Percentiles rank a stretch among this genome's conserved stretches.
phyloP scores from a whole-genome alignment of 2,113 vertebrate genomes.

The Chaetodon trifascialis region DNA sequence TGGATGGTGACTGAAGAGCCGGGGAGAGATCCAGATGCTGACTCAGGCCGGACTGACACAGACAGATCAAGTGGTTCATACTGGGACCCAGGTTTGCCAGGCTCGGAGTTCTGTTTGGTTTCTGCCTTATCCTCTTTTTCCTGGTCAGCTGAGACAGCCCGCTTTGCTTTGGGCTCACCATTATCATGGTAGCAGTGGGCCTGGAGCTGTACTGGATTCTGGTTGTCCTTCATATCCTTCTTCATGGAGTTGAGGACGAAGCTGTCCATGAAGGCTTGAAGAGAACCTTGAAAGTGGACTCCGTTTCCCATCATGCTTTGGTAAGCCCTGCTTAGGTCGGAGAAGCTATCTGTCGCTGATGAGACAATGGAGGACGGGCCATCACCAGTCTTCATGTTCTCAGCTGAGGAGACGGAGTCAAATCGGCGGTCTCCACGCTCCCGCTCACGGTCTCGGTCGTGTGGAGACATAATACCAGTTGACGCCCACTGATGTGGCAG shows the following conservation, averaged over 20 bases:
- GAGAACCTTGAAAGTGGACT: slow-evolving; percentile 96
- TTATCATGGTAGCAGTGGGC: slow-evolving; percentile 85
- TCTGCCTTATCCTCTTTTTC: slow-evolving; percentile 87
- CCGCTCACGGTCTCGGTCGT: slow-evolving; percentile 80
- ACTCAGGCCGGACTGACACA: slow-evolving; percentile 93
- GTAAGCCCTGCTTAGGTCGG: slow-evolving; percentile 94
- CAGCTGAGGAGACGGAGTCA: slow-evolving; percentile 86
- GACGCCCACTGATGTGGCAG: slow-evolving; percentile 93
- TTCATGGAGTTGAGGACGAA: slow-evolving; percentile 95
- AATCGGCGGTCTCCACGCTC: slow-evolving; percentile 84
- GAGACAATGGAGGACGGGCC: slow-evolving; percentile 73
- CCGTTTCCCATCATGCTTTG: slow-evolving; percentile 94
- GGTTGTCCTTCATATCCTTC: slow-evolving; percentile 92
- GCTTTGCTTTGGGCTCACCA: slow-evolving; percentile 87
- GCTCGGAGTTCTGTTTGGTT: slow-evolving; percentile 82
- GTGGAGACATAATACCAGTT: slow-evolving; percentile 88
- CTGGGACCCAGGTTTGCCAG: slow-evolving; percentile 90
- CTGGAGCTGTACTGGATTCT: slow-evolving; percentile 76
- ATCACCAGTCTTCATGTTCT: slow-evolving; percentile 89
- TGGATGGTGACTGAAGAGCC: slow-evolving; percentile 94
- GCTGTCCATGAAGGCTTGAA: slow-evolving; percentile 98
- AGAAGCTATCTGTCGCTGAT: slow-evolving; percentile 88
- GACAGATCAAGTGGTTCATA: slow-evolving; percentile 97
- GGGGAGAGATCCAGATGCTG: slow-evolving; percentile 89
- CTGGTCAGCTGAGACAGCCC: slow-evolving; percentile 69